Conservation (phyloP, 2,113 vertebrate species). For the Xyliphius kryptos region DNA sequence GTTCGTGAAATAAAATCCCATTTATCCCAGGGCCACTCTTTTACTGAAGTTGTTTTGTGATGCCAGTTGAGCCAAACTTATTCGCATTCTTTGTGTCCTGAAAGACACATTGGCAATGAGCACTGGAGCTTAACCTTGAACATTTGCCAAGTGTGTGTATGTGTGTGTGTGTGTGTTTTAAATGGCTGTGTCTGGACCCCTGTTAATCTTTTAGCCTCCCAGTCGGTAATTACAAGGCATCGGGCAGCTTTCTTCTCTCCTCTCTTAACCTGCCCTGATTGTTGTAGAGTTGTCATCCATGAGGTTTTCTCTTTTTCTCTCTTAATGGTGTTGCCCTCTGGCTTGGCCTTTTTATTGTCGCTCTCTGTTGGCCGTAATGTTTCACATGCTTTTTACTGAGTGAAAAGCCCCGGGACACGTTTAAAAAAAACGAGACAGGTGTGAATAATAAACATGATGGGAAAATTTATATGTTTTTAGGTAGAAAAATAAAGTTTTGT, state of each 20-base stretch:
- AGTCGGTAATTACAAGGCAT: conserved; percentile 45
- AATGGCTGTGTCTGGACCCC: conserved; percentile 43
- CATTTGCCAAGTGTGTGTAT: conserved; percentile 34
- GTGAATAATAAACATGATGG: too few relatives aligned
- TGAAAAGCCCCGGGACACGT: too few relatives aligned
- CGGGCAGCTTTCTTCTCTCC: conserved; percentile 26
- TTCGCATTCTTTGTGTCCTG: conserved; percentile 33
- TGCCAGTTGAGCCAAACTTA: conserved; percentile 30
- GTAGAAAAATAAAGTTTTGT: too few relatives aligned
- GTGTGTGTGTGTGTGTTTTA: conserved; percentile 18
- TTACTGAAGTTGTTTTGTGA: conserved; percentile 12
- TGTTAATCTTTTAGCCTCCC: conserved; percentile 47
- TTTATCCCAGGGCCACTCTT: conserved; percentile 16
- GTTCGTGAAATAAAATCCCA: conserved; percentile 40
- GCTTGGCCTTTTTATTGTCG: not conserved
- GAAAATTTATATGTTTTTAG: too few relatives aligned
- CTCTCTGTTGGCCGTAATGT: not conserved
- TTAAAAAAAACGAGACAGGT: too few relatives aligned
- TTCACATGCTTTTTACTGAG: not conserved
- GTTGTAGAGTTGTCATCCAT: conserved; percentile 20
- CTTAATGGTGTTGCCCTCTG: conserved; percentile 2
- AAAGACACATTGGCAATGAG: conserved; percentile 7
- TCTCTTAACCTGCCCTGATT: conserved; percentile 5
- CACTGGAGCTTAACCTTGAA: conserved; percentile 43
- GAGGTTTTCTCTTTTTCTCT: conserved; percentile 2